These are phyloP conservation scores for Macrosoma leucophasiata DNA, from an alignment of 2,888 invertebrate species.

Conservation along the genomic window DNA sequence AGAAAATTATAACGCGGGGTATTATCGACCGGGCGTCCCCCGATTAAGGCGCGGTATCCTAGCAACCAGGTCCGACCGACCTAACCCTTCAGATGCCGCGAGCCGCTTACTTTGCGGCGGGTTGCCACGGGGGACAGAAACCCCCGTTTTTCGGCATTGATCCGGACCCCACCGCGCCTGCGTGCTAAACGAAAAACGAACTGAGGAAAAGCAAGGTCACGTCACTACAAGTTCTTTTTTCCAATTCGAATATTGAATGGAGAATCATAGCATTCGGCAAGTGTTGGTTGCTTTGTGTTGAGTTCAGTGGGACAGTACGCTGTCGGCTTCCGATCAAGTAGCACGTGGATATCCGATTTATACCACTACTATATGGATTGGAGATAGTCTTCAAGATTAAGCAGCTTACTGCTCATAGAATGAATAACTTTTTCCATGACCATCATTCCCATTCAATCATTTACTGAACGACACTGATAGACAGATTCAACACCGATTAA, in stretches of 20 bases:
- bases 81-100: constrained; percentile 70
- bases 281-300: constrained; percentile 42
- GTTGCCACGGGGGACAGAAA: constrained; percentile 44
- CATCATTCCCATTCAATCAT: too few relatives aligned
- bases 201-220: constrained; percentile 69
- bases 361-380: constrained; percentile 10
- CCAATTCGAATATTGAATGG: constrained; percentile 70
- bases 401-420: too few relatives aligned
- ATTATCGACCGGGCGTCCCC: constrained; percentile 60
- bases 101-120: constrained; percentile 64
- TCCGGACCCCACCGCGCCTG: constrained; percentile 65
- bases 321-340: constrained; percentile 22
- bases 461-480: too few relatives aligned
- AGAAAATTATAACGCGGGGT: constrained; percentile 61
- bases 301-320: constrained; percentile 50
- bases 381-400: too few relatives aligned
- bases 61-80: constrained; percentile 57
- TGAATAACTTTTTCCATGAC: too few relatives aligned
- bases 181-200: constrained; percentile 70
- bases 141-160: constrained; percentile 74
- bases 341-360: constrained; percentile 22
- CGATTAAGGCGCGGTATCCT: constrained; percentile 57
- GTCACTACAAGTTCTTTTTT: constrained; percentile 70
- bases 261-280: constrained; percentile 56
- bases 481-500: too few relatives aligned